Base-by-base conservation (phyloP, 1,140 invertebrate genomes). In the Hypsibius dujardini region DNA sequence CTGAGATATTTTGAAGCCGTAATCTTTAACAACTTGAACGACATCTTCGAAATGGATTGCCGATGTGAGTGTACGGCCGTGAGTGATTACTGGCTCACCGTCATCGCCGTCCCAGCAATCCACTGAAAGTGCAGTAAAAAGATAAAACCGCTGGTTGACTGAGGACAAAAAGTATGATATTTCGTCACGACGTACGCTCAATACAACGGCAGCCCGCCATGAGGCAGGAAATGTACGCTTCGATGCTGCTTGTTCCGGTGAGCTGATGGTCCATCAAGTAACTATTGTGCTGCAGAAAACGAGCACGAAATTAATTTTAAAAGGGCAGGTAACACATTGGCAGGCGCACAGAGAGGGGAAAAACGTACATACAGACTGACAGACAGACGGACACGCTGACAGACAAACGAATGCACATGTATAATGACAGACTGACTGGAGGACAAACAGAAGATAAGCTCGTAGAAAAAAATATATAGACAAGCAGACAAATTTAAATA, bases 11-110 rank as follows among this genome's bases (percentile, higher is more conserved):
- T 73, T 73, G 76, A 79, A 81, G 12, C 79, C 79, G 75, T 77
- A 78, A 7, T 79, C 78, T 73, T 77, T 78, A 69, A 82, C 78
- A 15, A 82, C 81, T 59, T 78, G 77, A 28, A 85, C 75, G 7
- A 84, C 81, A 76, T 84, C 83, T 72, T 79, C 77, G 73, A 84
- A 82, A 56, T 79, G 77, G 70, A 84, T 83, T 75, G 83, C 83
- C 47, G 82, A 79, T 0, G 84, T 84, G 2, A 84, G 75, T 3
- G 84, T 84, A 75, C 83, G 81, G 45, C 84, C 84, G 73, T 85
- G 84, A 74, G 82, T 84, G 60, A 85, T 81, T 70, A 83, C 78
- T 28, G 84, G 84, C 70, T 83, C 80, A 71, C 79, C 80, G 72
- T 84, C 80, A 40, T 82, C 80, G 1, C 84, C 84, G 76, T 85